These are phyloP conservation scores for Tenrec ecaudatus DNA, from an alignment of 2,113 vertebrate species.

Conservation along the genomic window DNA sequence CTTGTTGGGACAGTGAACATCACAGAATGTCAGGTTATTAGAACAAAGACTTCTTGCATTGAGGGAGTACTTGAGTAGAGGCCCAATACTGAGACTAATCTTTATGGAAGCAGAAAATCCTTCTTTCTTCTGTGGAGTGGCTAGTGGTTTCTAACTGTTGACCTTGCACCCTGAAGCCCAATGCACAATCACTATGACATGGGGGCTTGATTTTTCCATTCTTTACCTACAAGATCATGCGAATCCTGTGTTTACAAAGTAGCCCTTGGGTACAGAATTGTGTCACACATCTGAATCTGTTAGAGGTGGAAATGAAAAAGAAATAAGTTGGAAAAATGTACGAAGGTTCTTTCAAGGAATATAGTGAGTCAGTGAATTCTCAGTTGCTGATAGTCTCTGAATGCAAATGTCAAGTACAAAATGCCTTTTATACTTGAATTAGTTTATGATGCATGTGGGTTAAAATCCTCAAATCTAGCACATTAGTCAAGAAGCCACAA, in stretches of 20 bases:
- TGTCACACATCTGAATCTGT: conserved; percentile 7
- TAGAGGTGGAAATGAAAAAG: conserved; percentile 22
- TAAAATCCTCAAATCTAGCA: conserved; percentile 55
- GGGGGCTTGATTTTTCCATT: no score
- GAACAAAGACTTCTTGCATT: no score
- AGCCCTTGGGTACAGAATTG: neutral
- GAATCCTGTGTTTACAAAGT: neutral
- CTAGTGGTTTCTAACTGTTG: no score
- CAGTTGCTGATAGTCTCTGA: conserved; percentile 35
- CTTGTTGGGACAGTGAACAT: no score
- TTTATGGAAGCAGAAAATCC: neutral
- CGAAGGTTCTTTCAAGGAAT: conserved; percentile 8
- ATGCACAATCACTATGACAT: no score
- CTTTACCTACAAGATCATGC: neutral
- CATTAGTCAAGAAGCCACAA: conserved; percentile 65
- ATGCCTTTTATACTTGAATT: conserved; percentile 65
- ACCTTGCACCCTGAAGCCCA: no score
- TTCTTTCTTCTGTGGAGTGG: no score
- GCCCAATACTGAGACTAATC: neutral
- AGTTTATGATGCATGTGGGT: conserved; percentile 44
- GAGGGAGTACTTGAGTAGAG: neutral
- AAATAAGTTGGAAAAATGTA: conserved; percentile 8
- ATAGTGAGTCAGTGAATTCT: conserved; percentile 27
- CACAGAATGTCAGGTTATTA: no score
- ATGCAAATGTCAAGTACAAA: conserved; percentile 65